Conservation (phyloP, 2,797 vertebrate genomes). For the Megaceryle alcyon region DNA sequence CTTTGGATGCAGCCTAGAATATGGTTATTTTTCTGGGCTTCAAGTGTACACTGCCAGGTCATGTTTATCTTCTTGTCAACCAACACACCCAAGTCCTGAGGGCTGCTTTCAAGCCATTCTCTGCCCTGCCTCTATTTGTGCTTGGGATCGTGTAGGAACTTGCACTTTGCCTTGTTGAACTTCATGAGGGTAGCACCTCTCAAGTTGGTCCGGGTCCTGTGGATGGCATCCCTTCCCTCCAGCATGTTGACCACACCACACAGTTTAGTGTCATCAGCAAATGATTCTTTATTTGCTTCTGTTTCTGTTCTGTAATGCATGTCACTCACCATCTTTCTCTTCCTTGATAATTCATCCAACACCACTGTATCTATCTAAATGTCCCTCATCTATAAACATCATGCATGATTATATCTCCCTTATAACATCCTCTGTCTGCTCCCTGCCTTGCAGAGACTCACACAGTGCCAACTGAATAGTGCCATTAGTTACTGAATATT, state of each 20-base stretch:
- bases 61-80: background rate
- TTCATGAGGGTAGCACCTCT: background rate
- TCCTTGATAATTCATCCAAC: background rate
- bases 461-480: background rate
- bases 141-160: background rate
- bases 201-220: background rate
- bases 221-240: background rate
- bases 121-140: background rate
- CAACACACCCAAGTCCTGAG: background rate
- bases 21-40: background rate
- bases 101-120: background rate
- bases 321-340: background rate
- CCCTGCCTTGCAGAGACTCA: background rate
- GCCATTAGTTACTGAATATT: slow-evolving; percentile 1
- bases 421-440: background rate
- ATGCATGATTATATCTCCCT: background rate
- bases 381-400: background rate
- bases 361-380: background rate
- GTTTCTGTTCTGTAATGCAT: background rate
- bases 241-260: background rate
- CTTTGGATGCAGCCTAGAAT: background rate
- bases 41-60: background rate
- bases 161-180: background rate
- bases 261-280: background rate
- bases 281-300: background rate